Conservation (phyloP, 2,113 vertebrate genomes). For the Corvus hawaiiensis region DNA sequence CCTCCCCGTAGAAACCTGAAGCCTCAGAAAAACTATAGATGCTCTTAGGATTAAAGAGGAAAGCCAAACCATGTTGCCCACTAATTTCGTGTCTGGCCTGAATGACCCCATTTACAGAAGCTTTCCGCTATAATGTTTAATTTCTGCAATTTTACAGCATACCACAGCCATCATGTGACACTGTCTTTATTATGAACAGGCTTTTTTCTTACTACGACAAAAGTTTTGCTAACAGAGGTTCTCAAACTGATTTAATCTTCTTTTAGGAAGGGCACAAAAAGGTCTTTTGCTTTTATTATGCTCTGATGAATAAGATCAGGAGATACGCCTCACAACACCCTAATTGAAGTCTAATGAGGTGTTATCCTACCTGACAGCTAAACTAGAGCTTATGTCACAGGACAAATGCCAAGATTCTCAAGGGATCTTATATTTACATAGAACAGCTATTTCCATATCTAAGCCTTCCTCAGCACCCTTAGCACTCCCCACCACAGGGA, state of each 20-base stretch:
- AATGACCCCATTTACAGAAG: background rate
- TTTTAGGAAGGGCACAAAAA: background rate
- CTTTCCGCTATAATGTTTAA: background rate
- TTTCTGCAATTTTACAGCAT: background rate
- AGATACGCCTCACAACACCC: background rate
- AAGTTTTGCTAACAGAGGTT: background rate
- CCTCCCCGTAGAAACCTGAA: background rate
- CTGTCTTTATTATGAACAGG: background rate
- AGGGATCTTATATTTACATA: background rate
- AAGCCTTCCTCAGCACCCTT: background rate
- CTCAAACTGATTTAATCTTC: background rate
- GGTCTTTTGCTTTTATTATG: background rate
- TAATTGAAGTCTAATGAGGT: background rate
- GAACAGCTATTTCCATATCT: background rate
- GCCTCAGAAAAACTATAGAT: background rate
- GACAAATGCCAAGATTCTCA: background rate
- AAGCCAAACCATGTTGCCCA: background rate
- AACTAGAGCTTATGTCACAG: background rate
- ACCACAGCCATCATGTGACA: background rate
- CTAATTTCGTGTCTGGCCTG: background rate
- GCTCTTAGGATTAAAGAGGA: background rate
- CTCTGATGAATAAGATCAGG: background rate
- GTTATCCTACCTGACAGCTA: background rate
- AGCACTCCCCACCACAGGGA: background rate
- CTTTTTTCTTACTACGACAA: background rate